These are phyloP conservation scores for Oreochromis spilurus DNA, from an alignment of 2,113 vertebrate species.

Conservation along the genomic window DNA sequence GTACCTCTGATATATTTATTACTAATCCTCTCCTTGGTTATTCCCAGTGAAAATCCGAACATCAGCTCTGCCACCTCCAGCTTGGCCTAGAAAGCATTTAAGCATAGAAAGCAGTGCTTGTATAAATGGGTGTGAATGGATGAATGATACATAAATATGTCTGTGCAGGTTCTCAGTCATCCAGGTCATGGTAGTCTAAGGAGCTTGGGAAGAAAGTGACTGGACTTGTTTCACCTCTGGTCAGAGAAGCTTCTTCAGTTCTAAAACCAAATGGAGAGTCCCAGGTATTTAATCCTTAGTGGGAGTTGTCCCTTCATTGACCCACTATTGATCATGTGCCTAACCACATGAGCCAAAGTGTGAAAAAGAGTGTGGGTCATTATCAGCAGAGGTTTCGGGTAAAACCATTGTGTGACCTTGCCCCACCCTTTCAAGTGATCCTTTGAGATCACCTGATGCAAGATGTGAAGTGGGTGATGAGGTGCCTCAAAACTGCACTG, in stretches of 20 bases:
- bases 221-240: background rate
- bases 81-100: background rate
- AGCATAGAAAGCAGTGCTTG: background rate
- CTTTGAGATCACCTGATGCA: background rate
- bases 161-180: background rate
- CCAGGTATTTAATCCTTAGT: background rate
- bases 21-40: background rate
- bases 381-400: background rate
- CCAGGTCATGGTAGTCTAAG: background rate
- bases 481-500: background rate
- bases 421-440: background rate
- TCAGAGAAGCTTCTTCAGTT: background rate
- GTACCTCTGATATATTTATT: background rate
- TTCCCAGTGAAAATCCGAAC: background rate
- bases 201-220: background rate
- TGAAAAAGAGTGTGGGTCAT: background rate
- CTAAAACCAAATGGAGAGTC: background rate
- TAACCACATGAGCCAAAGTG: background rate
- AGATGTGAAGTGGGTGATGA: background rate
- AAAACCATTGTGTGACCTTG: background rate
- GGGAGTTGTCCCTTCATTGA: background rate
- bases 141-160: background rate
- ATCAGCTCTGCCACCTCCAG: background rate
- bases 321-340: background rate
- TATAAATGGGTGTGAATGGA: background rate